Percentiles rank a stretch among this genome's conserved stretches.
Conservation (phyloP, 2,888 invertebrate species). For the Diarsia dahlii region DNA sequence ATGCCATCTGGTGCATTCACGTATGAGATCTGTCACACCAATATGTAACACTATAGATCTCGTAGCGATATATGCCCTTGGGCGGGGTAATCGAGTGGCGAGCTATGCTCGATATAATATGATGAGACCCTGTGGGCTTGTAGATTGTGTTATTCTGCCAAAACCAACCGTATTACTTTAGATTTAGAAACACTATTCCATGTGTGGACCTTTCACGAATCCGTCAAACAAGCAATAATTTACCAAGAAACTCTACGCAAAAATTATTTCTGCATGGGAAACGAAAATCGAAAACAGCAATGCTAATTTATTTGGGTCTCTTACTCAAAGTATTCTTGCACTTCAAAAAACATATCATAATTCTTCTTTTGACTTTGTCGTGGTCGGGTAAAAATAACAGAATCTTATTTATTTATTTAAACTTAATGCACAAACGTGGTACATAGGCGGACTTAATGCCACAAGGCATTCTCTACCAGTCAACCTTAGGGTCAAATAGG, state of each 20-base stretch:
- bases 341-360: too few species aligned
- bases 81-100: conserved; percentile 47
- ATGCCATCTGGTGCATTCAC: conserved; percentile 37
- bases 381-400: neutral
- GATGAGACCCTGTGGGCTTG: conserved; percentile 13
- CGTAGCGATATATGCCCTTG: conserved; percentile 29
- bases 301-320: too few species aligned
- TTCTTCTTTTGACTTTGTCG: neutral
- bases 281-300: too few species aligned
- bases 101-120: conserved; percentile 40
- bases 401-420: too few species aligned
- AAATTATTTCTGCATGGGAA: neutral
- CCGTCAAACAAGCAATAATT: neutral
- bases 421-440: too few species aligned
- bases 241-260: neutral
- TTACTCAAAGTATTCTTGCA: neutral
- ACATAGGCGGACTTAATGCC: too few species aligned
- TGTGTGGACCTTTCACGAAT: neutral
- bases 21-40: conserved; percentile 25
- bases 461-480: too few species aligned
- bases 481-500: too few species aligned
- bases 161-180: neutral
- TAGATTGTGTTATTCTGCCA: neutral
- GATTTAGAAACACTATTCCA: neutral
- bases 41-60: conserved; percentile 18